phyloP scores from a whole-genome alignment of 2,797 vertebrate species.

The Lepus oiostolus region DNA sequence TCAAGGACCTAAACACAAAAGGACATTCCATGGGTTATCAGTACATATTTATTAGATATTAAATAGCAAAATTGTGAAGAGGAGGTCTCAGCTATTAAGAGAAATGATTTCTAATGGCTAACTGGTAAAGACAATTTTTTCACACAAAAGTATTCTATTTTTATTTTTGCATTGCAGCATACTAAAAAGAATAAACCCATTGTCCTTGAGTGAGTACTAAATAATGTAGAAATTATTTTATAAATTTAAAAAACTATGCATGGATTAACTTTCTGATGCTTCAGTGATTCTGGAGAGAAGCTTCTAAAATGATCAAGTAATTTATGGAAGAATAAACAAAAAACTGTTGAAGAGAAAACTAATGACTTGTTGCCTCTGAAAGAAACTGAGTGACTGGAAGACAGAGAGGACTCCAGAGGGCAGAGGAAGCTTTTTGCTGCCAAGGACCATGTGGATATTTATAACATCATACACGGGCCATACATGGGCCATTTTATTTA shows the following conservation, averaged over 20 bases:
- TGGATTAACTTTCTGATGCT: not conserved
- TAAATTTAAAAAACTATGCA: not conserved
- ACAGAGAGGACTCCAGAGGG: not conserved
- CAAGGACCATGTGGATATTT: too few species aligned
- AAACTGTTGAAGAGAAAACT: not conserved
- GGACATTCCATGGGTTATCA: not conserved
- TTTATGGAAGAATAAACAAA: conserved; percentile 37
- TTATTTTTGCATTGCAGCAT: too few species aligned
- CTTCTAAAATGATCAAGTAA: conserved; percentile 39
- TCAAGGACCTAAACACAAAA: not conserved
- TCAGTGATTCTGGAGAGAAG: not conserved
- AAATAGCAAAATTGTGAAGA: not conserved
- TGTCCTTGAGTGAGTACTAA: too few species aligned
- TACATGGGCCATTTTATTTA: too few species aligned
- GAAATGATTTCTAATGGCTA: conserved; percentile 14
- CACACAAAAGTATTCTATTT: too few species aligned
- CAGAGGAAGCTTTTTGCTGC: too few species aligned
- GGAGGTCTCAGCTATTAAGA: not conserved
- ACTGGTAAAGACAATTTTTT: not conserved
- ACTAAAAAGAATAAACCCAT: too few species aligned
- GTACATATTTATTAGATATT: not conserved
- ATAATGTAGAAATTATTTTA: not conserved
- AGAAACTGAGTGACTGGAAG: not conserved
- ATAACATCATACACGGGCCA: too few species aligned
- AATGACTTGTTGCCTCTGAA: not conserved